A percentile compares a stretch with the other conserved stretches of the same genome.
Conservation (phyloP, 1,140 invertebrate genomes). For the Himalopsyche phryganea region DNA sequence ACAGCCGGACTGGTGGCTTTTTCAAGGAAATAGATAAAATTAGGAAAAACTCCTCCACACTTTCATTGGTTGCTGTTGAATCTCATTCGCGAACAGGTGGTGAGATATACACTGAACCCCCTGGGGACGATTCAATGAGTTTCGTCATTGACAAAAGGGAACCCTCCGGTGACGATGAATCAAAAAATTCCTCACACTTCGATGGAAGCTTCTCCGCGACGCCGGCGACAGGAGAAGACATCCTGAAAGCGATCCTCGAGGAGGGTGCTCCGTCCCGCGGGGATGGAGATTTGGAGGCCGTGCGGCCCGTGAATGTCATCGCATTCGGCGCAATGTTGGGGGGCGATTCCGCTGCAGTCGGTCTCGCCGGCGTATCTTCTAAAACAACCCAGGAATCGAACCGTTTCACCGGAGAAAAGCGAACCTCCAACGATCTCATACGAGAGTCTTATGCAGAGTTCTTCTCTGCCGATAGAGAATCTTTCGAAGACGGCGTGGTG, state of each 20-base stretch:
- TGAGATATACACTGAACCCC: too few species aligned
- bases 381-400: constrained; percentile 33
- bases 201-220: too few species aligned
- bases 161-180: constrained; percentile 36
- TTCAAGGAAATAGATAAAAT: constrained; percentile 22
- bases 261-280: constrained; percentile 4
- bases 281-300: constrained; percentile 35
- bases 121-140: constrained; percentile 33
- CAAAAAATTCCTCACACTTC: too few species aligned
- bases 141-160: constrained; percentile 47
- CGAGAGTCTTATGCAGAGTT: constrained; percentile 49
- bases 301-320: constrained; percentile 48
- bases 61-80: neutral
- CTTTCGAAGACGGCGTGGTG: constrained; percentile 40
- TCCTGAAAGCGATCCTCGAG: neutral
- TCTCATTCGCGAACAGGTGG: neutral
- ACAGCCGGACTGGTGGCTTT: constrained; percentile 4
- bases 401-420: constrained; percentile 42
- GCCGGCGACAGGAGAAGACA: neutral
- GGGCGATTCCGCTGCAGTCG: constrained; percentile 40
- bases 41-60: constrained; percentile 13
- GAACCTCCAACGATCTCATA: constrained; percentile 47
- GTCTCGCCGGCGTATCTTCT: constrained; percentile 32
- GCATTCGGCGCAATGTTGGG: constrained; percentile 42
- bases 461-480: constrained; percentile 46